Conservation (phyloP, 2,113 vertebrate species). For the Pontoporia blainvillei region DNA sequence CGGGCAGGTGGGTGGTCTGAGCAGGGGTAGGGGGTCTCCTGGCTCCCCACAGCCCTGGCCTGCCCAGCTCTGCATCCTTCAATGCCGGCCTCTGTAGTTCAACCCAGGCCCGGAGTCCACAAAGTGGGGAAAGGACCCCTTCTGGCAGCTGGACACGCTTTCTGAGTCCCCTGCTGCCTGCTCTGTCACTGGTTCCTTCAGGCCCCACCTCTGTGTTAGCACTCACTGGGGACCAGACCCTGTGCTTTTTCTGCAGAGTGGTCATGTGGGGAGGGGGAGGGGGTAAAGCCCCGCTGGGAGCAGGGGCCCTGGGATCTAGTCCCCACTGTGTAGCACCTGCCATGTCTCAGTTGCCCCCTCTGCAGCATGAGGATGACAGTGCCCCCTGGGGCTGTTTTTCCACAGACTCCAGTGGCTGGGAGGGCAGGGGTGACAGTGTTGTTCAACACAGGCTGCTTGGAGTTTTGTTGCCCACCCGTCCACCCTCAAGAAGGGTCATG, state of each 20-base stretch:
- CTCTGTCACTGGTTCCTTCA: too few species aligned
- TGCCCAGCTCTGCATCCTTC: not conserved
- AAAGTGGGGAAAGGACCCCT: not conserved
- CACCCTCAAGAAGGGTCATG: not conserved
- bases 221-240: not conserved
- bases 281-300: not conserved
- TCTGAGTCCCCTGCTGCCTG: fast-evolving
- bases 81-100: not conserved
- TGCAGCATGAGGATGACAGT: not conserved
- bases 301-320: not conserved
- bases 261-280: fast-evolving
- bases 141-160: not conserved
- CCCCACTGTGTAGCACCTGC: not conserved
- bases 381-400: not conserved
- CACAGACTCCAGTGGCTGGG: not conserved
- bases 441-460: not conserved
- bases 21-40: not conserved
- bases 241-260: not conserved
- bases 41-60: not conserved
- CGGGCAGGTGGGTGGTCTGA: not conserved
- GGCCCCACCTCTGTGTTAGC: not conserved
- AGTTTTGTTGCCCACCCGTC: fast-evolving
- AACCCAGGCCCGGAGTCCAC: not conserved
- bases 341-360: not conserved
- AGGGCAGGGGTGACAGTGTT: too few species aligned